These are phyloP conservation scores for Enteromius viviparus DNA, from an alignment of 2,797 vertebrate species.

Conservation along the genomic window DNA sequence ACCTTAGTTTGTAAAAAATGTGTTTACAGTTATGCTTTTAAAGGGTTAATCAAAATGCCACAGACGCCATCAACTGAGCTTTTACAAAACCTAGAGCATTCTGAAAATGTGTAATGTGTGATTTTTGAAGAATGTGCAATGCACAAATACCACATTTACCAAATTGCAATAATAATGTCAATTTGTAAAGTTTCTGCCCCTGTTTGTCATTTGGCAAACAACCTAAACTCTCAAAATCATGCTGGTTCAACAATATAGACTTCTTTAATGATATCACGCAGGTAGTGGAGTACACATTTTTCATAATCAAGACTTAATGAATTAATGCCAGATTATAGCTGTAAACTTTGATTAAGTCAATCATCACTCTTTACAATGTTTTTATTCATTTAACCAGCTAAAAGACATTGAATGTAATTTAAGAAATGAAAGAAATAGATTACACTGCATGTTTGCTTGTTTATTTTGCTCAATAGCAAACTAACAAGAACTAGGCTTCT, in stretches of 20 bases:
- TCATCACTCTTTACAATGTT: background rate
- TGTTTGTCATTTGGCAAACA: background rate
- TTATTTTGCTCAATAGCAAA: background rate
- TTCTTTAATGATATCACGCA: background rate
- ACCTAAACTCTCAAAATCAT: background rate
- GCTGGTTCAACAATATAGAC: background rate
- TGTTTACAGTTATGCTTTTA: background rate
- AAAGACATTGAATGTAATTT: background rate
- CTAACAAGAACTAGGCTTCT: background rate
- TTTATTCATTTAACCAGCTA: background rate
- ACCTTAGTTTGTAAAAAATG: background rate
- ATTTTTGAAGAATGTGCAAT: background rate
- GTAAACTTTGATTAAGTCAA: background rate
- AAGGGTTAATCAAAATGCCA: background rate
- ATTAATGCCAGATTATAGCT: background rate
- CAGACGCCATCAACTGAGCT: background rate
- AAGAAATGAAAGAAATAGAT: background rate
- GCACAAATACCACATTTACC: background rate
- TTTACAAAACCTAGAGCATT: background rate
- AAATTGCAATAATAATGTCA: constrained; percentile 1
- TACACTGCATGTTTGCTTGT: background rate
- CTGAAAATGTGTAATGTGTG: background rate
- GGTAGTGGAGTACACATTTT: background rate
- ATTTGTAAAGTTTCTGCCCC: background rate
- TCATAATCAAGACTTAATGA: background rate